Conservation (phyloP, 2,113 vertebrate genomes). For the Sakesphorus luctuosus region DNA sequence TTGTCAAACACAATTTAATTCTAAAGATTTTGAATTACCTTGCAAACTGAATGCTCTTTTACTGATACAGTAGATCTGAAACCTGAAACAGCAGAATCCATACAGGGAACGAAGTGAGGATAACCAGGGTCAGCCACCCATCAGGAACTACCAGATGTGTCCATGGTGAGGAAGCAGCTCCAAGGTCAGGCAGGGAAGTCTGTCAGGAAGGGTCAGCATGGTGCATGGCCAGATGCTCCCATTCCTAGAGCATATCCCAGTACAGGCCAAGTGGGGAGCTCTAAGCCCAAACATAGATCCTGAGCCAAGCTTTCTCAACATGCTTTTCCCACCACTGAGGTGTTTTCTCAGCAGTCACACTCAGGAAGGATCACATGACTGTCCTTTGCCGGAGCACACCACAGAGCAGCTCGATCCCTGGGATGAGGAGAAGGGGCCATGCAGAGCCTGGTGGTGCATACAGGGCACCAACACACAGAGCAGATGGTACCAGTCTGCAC, state of each 20-base stretch:
- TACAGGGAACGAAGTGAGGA: not conserved
- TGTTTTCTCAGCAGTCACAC: not conserved
- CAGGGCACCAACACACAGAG: not conserved
- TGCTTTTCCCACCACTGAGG: not conserved
- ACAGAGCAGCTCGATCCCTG: not conserved
- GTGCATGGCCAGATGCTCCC: not conserved
- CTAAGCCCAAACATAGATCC: not conserved
- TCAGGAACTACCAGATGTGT: not conserved
- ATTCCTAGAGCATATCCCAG: not conserved
- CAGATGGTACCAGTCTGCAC: not conserved
- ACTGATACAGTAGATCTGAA: not conserved
- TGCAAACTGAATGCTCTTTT: not conserved
- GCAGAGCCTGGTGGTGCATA: not conserved
- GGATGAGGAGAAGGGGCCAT: not conserved
- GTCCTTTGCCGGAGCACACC: not conserved
- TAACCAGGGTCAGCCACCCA: not conserved
- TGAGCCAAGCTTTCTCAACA: not conserved
- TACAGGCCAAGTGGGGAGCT: not conserved
- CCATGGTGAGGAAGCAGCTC: not conserved
- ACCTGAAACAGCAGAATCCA: not conserved
- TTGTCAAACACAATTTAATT: not conserved
- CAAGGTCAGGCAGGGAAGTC: not conserved
- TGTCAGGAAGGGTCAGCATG: not conserved
- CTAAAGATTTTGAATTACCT: not conserved
- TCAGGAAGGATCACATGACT: not conserved